Evolutionary conservation across 1,140 invertebrate genomes (phyloP).

Genomic region (Littorina saxatilis): DNA sequence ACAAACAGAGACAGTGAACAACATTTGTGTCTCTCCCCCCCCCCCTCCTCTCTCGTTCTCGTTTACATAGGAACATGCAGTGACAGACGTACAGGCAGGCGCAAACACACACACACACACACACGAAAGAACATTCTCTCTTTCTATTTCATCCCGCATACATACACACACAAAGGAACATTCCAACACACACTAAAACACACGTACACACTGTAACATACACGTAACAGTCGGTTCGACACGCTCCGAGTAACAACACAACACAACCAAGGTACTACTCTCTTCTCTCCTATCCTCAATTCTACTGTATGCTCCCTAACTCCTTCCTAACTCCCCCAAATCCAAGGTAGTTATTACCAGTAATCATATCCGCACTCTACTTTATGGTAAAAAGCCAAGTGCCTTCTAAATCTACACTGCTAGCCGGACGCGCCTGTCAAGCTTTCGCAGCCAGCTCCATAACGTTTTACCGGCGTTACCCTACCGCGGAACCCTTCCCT

Average conservation of each 20-base stretch:
- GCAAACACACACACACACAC: slow-evolving; percentile 11
- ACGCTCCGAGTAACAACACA: not conserved
- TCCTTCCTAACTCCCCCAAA: not conserved
- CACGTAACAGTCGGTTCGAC: not conserved
- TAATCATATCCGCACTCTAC: slow-evolving; percentile 19
- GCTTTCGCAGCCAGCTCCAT: not conserved
- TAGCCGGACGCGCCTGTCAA: slow-evolving; percentile 27
- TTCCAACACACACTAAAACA: not conserved
- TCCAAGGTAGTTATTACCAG: slow-evolving; percentile 20
- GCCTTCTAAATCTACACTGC: slow-evolving; percentile 5
- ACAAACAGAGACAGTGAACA: too few species aligned
- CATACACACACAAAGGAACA: not conserved
- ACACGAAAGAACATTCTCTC: not conserved
- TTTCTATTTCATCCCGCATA: not conserved
- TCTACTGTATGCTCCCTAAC: not conserved
- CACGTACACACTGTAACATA: not conserved
- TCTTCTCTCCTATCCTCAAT: too few species aligned
- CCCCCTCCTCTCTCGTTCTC: too few species aligned
- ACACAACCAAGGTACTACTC: too few species aligned
- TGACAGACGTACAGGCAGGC: slow-evolving; percentile 24
- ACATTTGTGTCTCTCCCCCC: too few species aligned
- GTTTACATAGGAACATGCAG: too few species aligned
- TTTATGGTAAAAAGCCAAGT: slow-evolving; percentile 10
- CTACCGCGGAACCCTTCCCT: not conserved
- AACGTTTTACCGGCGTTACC: too few species aligned